A percentile compares a stretch with the other conserved stretches of the same genome.
Conservation (phyloP, 2,113 vertebrate species). For the Toxotes chatareus region DNA sequence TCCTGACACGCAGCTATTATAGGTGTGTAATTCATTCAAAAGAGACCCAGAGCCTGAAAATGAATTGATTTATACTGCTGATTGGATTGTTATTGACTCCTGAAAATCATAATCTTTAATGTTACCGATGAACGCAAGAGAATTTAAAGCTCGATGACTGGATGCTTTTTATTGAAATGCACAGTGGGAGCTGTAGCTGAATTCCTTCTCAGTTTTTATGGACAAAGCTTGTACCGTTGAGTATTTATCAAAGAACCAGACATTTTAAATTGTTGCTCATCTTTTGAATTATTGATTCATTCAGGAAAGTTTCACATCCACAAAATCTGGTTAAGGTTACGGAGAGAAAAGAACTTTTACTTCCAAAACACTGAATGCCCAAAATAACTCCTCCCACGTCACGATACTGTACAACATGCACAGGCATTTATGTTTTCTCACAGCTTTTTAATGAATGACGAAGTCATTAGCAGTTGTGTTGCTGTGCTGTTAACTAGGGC, state of each 20-base stretch:
- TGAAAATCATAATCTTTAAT: no score
- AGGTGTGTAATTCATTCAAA: no score
- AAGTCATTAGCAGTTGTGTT: constrained; percentile 3
- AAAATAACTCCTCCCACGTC: background rate
- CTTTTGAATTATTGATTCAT: background rate
- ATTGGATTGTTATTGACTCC: no score
- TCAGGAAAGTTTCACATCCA: background rate
- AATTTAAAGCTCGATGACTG: no score
- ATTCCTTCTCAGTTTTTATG: background rate
- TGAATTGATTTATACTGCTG: no score
- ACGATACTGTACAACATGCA: background rate
- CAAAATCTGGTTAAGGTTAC: background rate
- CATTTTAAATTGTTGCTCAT: no score
- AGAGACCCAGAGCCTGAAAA: no score
- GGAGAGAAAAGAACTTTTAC: background rate
- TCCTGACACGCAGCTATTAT: no score
- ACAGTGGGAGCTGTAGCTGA: background rate
- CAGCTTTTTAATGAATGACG: constrained; percentile 15
- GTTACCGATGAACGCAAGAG: no score
- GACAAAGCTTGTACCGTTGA: no score
- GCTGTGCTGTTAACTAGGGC: background rate
- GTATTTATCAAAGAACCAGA: background rate
- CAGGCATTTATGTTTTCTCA: background rate
- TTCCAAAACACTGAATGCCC: background rate
- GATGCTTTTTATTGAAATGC: background rate